Evolutionary conservation across 2,888 invertebrate species (phyloP).

Genomic region (Erynnis tages): DNA sequence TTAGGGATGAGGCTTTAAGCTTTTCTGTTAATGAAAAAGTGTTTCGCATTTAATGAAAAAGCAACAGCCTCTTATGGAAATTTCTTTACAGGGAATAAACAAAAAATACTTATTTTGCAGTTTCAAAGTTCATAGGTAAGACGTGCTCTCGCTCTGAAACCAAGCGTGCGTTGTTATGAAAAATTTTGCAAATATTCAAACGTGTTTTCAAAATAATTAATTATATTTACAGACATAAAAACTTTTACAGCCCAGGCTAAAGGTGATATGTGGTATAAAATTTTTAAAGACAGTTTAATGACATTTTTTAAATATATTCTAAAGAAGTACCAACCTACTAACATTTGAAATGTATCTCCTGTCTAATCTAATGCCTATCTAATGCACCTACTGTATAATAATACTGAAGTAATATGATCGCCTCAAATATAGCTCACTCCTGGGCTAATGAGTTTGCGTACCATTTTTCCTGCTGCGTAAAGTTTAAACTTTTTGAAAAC

Average conservation of each 20-base stretch:
- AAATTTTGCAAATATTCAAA: neutral
- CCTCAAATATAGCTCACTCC: too few species aligned
- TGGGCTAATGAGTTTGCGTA: too few species aligned
- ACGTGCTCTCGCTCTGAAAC: slow-evolving; percentile 8
- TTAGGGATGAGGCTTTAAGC: slow-evolving; percentile 48
- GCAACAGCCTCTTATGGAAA: slow-evolving; percentile 47
- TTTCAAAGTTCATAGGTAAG: neutral
- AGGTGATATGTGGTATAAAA: too few species aligned
- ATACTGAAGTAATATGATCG: too few species aligned
- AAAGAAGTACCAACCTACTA: neutral
- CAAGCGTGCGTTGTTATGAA: neutral
- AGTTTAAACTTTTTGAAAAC: too few species aligned
- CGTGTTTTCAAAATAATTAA: neutral
- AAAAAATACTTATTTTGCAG: slow-evolving; percentile 1
- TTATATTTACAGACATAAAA: too few species aligned
- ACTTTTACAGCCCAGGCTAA: too few species aligned
- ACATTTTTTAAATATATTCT: neutral
- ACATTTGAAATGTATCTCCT: too few species aligned
- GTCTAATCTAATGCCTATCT: too few species aligned
- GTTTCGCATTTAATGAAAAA: slow-evolving; percentile 52
- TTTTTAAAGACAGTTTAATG: neutral
- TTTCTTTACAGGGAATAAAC: slow-evolving; percentile 14
- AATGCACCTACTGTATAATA: too few species aligned
- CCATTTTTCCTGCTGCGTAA: too few species aligned
- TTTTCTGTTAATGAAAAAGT: slow-evolving; percentile 57